Evolutionary conservation across 1,140 invertebrate genomes (phyloP), one percentile per base, ranked within the genome.

Genomic region (Asbolus verrucosus): DNA sequence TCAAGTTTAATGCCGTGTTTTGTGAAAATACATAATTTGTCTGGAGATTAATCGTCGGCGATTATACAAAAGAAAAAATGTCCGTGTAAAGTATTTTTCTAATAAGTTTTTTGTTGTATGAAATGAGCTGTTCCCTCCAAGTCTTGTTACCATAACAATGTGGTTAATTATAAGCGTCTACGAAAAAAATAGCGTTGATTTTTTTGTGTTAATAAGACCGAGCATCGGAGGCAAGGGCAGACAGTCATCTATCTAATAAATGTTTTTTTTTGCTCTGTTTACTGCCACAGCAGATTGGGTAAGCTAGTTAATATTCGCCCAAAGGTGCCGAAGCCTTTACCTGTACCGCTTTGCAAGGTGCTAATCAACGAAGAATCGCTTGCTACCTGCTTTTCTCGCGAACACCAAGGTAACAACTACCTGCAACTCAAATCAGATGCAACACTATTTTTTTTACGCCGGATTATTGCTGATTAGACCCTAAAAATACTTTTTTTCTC

Each of bases 231-330:
- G 46, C 46, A 54, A 54, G 46, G 46, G 46, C 46, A 54, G 46
- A 54, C 46, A 54, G 46, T 30, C 61, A 41, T 63, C n/a, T n/a
- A n/a, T n/a, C 61, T 63, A 63, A 63, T 63, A 38, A 63, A 63
- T 41, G 61, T 63, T 63, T 61, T 61, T n/a, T n/a, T 63, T 63
- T 63, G 61, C 33, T 63, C 61, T 39, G 61, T 63, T 63, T 63
- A 41, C 61, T 27, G 39, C 31, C 33, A 27, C 61, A 38, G 39
- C 27, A 38, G 61, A 63, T 63, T 63, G 39, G 61, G 61, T 41
- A 39, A 39, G 39, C 61, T 63, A 63, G 61, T 63, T 63, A 63
- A 63, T 63, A 63, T 63, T 62, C 39, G 61, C 39, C 39, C 19
- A 63, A 63, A 39, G 61, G 31, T 39, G 61, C 61, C 61, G 61